These are phyloP conservation scores for Atta texana DNA, from an alignment of 1,140 invertebrate genomes.

Conservation along the genomic window DNA sequence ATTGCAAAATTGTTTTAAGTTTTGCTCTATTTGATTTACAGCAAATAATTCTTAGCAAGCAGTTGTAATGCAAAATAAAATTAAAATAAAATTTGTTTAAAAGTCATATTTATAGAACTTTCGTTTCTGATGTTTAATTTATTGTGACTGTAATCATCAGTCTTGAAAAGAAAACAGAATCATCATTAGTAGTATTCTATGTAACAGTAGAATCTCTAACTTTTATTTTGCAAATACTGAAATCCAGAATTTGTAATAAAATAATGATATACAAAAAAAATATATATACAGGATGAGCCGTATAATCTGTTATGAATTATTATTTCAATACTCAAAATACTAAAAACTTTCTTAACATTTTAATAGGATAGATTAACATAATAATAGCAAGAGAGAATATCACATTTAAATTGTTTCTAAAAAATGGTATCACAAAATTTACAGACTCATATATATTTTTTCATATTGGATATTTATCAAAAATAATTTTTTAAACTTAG, in stretches of 20 bases:
- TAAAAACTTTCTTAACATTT: not conserved
- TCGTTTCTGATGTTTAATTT: not conserved
- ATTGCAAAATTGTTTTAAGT: not conserved
- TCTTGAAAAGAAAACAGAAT: not conserved
- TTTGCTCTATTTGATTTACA: not conserved
- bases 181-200: not conserved
- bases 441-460: not conserved
- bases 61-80: not conserved
- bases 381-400: not conserved
- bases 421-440: not conserved
- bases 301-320: conserved; percentile 14
- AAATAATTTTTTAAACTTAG: conserved; percentile 12
- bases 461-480: not conserved
- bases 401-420: not conserved
- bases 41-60: not conserved
- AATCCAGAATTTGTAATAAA: conserved; percentile 39
- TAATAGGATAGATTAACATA: not conserved
- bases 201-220: not conserved
- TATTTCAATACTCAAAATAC: not conserved
- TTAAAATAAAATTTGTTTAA: not conserved
- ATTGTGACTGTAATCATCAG: not conserved
- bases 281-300: not conserved
- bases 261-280: not conserved
- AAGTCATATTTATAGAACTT: not conserved
- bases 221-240: not conserved